A percentile compares a stretch with the other conserved stretches of the same genome.
These are phyloP conservation scores for Hipparchia semele DNA, from an alignment of 2,888 invertebrate species.

Conservation along the genomic window DNA sequence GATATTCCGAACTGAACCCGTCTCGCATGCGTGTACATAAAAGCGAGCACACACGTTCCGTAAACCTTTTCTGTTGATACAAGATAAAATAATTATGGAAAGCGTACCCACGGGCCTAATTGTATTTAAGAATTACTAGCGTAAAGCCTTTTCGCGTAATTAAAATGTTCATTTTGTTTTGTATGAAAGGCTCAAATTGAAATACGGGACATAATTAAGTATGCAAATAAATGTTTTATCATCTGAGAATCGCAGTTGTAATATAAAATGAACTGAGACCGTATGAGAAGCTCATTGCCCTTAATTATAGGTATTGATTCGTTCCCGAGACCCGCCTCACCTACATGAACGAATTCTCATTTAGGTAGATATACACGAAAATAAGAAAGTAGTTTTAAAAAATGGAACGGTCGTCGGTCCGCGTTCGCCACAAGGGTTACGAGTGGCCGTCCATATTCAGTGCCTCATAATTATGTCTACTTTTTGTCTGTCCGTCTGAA, in stretches of 20 bases:
- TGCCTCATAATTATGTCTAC: no score
- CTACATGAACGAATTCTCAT: no score
- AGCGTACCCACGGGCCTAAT: conserved; percentile 30
- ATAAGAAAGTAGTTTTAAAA: no score
- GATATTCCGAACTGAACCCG: conserved; percentile 11
- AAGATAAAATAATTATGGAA: conserved; percentile 33
- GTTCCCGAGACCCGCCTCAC: no score
- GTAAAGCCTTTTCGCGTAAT: conserved; percentile 27
- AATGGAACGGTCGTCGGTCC: no score
- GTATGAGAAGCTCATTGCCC: neutral
- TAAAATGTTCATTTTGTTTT: conserved; percentile 28
- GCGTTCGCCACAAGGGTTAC: no score
- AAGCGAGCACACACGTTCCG: conserved; percentile 19
- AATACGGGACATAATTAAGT: conserved; percentile 31
- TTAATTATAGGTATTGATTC: no score
- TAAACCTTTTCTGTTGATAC: conserved; percentile 26
- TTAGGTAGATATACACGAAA: no score
- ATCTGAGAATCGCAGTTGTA: conserved; percentile 16
- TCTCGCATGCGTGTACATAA: neutral
- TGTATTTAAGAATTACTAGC: conserved; percentile 32
- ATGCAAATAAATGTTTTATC: conserved; percentile 27
- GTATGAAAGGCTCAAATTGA: conserved; percentile 27
- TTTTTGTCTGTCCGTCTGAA: no score
- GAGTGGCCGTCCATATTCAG: no score
- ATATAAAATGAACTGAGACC: conserved; percentile 5